Conservation (phyloP, 2,797 vertebrate genomes). For the Chelon labrosus region DNA sequence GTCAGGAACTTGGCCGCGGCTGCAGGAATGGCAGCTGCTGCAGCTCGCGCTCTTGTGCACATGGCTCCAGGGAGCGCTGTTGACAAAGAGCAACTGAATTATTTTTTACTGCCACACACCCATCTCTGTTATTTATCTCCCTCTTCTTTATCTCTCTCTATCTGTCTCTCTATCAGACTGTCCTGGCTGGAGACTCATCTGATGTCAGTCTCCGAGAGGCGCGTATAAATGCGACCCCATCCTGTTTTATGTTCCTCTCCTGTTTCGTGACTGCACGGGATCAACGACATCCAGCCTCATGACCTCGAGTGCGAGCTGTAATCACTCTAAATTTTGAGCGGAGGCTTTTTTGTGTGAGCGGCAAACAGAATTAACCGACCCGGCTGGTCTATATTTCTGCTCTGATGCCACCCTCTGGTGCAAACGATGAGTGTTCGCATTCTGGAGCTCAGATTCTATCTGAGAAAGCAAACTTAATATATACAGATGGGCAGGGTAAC, state of each 20-base stretch:
- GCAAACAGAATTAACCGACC: conserved; percentile 48
- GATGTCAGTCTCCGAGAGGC: conserved; percentile 20
- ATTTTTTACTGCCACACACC: conserved; percentile 53
- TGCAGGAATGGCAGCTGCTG: conserved; percentile 79
- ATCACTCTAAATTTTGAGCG: conserved; percentile 32
- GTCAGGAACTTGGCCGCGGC: conserved; percentile 75
- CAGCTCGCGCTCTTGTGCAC: conserved; percentile 47
- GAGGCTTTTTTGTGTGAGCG: conserved; percentile 11
- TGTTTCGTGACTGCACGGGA: background rate
- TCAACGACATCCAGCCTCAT: conserved; percentile 9
- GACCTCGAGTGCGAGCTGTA: conserved; percentile 22
- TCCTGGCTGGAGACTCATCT: conserved; percentile 18
- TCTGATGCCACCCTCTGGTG: conserved; percentile 7
- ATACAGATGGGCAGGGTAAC: conserved; percentile 46
- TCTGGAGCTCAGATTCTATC: conserved; percentile 29
- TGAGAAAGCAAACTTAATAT: conserved; percentile 38
- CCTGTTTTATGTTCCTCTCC: conserved; percentile 20
- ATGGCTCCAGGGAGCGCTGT: conserved; percentile 48
- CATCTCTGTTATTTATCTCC: conserved; percentile 43
- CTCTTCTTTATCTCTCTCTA: conserved; percentile 13
- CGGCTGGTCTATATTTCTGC: conserved; percentile 22
- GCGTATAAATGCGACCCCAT: background rate
- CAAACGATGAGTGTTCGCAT: conserved; percentile 34
- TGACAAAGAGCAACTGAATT: conserved; percentile 43
- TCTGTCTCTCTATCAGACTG: conserved; percentile 4